Evolutionary conservation across 1,140 invertebrate genomes (phyloP).

Genomic region (Sipha flava): DNA sequence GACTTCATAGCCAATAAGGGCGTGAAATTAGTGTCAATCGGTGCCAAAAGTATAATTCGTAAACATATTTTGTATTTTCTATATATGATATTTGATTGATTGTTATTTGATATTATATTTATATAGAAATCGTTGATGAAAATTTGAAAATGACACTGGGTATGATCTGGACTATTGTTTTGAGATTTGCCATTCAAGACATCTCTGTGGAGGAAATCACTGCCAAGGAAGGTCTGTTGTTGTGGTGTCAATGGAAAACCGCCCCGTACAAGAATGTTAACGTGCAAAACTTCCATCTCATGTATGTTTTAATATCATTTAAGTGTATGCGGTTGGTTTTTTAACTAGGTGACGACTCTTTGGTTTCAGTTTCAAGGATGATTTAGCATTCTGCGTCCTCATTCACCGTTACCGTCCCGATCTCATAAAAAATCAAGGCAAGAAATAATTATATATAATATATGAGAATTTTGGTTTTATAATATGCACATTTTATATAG

Average conservation of each 20-base stretch:
- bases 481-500: no score
- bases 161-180: slow-evolving; percentile 99
- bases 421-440: no score
- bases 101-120: neutral
- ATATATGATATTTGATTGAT: neutral
- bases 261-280: slow-evolving; percentile 99
- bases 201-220: slow-evolving; percentile 99
- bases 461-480: no score
- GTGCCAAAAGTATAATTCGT: slow-evolving; percentile 61
- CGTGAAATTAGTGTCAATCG: slow-evolving; percentile 95
- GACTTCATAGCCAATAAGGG: slow-evolving; percentile 98
- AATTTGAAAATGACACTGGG: slow-evolving; percentile 99
- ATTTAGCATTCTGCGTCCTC: slow-evolving; percentile 97
- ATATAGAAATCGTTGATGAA: slow-evolving; percentile 95
- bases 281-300: slow-evolving; percentile 99
- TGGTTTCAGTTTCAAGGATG: slow-evolving; percentile 67
- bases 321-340: no score
- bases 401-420: slow-evolving; percentile 99
- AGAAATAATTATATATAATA: no score
- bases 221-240: slow-evolving; percentile 94
- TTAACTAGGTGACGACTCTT: neutral
- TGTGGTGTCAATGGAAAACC: slow-evolving; percentile 99
- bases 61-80: neutral
- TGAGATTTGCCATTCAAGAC: slow-evolving; percentile 99
- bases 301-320: no score